A percentile compares a stretch with the other conserved stretches of the same genome.
Evolutionary conservation across 2,888 invertebrate species (phyloP).

Genomic region (Microchrysa polita): DNA sequence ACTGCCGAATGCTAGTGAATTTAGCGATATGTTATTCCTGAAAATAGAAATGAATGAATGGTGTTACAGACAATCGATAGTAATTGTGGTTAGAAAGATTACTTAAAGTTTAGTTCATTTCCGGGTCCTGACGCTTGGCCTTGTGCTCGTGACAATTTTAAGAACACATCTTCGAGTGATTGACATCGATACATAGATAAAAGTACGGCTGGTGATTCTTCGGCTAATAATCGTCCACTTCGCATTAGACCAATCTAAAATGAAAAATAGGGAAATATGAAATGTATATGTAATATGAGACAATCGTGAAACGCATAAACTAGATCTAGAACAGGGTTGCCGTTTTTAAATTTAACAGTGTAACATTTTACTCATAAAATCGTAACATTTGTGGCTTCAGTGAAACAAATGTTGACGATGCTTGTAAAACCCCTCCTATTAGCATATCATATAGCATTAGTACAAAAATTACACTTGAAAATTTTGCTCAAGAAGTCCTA

Average conservation of each 20-base stretch:
- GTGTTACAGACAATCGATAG: background rate
- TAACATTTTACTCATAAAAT: too few species aligned
- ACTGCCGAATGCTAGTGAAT: constrained; percentile 82
- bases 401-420: too few species aligned
- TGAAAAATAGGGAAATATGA: too few species aligned
- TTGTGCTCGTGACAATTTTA: constrained; percentile 86
- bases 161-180: constrained; percentile 90
- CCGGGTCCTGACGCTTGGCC: constrained; percentile 69
- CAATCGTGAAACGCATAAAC: too few species aligned
- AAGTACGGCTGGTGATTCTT: constrained; percentile 86
- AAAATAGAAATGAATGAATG: constrained; percentile 56
- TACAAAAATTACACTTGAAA: too few species aligned
- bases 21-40: constrained; percentile 81
- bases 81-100: constrained; percentile 42
- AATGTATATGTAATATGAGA: too few species aligned
- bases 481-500: too few species aligned
- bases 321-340: too few species aligned
- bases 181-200: constrained; percentile 85
- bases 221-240: constrained; percentile 88
- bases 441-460: too few species aligned
- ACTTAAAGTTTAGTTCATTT: constrained; percentile 64
- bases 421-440: too few species aligned
- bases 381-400: too few species aligned
- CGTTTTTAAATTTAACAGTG: too few species aligned
- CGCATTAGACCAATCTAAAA: constrained; percentile 92